Conservation (phyloP, 2,797 vertebrate species). For the Rhinophrynus dorsalis region DNA sequence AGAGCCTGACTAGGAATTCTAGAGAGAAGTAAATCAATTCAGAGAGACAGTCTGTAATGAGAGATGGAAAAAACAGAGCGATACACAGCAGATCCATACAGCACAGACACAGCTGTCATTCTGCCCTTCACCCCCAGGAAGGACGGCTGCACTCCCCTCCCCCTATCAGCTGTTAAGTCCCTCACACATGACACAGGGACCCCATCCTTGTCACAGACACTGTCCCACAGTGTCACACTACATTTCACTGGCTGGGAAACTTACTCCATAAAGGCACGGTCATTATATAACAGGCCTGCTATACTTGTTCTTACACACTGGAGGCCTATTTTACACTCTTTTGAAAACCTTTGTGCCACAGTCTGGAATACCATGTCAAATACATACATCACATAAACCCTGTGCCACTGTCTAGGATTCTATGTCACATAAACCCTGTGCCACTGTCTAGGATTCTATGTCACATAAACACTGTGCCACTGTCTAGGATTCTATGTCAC, state of each 20-base stretch:
- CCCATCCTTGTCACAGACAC: not conserved
- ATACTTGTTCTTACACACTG: not conserved
- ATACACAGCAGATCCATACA: conserved; percentile 11
- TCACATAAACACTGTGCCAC: too few species aligned
- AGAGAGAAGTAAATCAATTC: not conserved
- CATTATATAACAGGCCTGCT: not conserved
- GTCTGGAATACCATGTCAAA: too few species aligned
- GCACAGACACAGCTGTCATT: conserved; percentile 32
- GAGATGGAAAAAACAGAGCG: not conserved
- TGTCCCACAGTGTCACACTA: not conserved
- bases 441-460: too few species aligned
- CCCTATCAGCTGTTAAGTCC: conserved; percentile 37
- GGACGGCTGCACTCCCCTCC: conserved; percentile 10
- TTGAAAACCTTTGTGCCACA: too few species aligned
- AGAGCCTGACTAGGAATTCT: not conserved
- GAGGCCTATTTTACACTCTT: not conserved
- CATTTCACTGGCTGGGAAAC: not conserved
- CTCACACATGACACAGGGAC: conserved; percentile 27
- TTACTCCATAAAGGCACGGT: too few species aligned
- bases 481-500: too few species aligned
- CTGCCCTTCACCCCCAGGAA: conserved; percentile 44
- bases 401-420: too few species aligned
- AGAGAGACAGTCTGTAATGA: not conserved
- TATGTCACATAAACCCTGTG: too few species aligned
- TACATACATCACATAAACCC: too few species aligned